Conservation (phyloP, 1,140 invertebrate species). For the Marisa cornuarietis region DNA sequence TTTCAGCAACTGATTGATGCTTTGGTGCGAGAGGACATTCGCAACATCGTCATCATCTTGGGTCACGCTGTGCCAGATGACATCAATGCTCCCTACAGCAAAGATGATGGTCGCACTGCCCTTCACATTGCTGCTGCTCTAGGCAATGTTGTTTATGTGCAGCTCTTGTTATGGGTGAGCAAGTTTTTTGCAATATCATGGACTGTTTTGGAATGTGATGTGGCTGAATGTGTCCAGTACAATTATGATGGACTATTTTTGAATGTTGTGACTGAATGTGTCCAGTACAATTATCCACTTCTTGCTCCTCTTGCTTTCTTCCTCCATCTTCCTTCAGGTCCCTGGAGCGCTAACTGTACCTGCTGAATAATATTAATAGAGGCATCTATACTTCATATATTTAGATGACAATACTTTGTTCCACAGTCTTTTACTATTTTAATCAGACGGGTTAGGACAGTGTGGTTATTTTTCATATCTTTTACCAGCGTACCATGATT, state of each 20-base stretch:
- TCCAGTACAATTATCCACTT: not conserved
- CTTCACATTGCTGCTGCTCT: constrained; percentile 89
- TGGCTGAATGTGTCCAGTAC: not conserved
- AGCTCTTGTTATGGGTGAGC: constrained; percentile 92
- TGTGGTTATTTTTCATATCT: too few species aligned
- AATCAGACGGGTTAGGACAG: too few species aligned
- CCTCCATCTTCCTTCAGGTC: too few species aligned
- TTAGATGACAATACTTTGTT: too few species aligned
- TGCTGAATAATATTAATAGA: too few species aligned
- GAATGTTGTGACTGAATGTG: not conserved
- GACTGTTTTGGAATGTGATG: not conserved
- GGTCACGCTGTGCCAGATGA: constrained; percentile 69
- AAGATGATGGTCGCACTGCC: constrained; percentile 74
- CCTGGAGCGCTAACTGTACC: too few species aligned
- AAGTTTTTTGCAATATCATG: not conserved
- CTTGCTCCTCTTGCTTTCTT: too few species aligned
- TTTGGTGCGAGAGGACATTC: constrained; percentile 71
- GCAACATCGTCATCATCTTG: constrained; percentile 68
- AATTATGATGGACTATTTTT: not conserved
- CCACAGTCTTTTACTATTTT: too few species aligned
- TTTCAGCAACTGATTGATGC: constrained; percentile 82
- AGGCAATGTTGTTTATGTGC: constrained; percentile 88
- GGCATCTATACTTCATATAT: too few species aligned
- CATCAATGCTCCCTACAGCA: constrained; percentile 74
- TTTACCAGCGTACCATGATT: too few species aligned